Evolutionary conservation across 2,888 invertebrate species (phyloP), one percentile per base, ranked within the genome.

Genomic region (Hyposoter didymator): DNA sequence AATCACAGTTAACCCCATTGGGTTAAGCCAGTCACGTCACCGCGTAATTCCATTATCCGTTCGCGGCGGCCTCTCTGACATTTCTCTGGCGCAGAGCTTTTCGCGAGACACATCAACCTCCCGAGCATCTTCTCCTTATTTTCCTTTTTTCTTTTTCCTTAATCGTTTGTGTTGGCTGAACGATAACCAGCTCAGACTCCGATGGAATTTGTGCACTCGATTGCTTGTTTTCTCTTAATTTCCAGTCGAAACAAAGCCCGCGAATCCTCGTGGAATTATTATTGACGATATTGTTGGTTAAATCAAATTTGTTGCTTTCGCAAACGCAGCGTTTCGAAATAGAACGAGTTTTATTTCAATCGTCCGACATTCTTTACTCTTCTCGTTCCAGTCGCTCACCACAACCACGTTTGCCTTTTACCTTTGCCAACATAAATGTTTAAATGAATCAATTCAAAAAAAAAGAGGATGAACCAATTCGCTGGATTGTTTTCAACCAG

Each of bases 1-100:
- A 91, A 91, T 92, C 91, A 91, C 89, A 90, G 89, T 89, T 89
- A 90, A 90, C 90, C 88, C 84, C 78, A 74, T 64, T 66, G 78
- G 84, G 72, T 83, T 83, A 85, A 86, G 84, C 87, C 85, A 81
- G 86, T 88, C 87, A 88, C 87, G 88, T 88, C 87, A 87, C 86
- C 87, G 78, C 82, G 82, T 87, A 88, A 88, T 88, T 88, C 87
- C 85, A 86, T 88, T 88, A 88, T 87, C 87, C 85, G 86, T 74
- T 78, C 81, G 85, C 74, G 59, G 74, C 28, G 59, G 74, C 28
- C 35, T 35, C 22, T 39, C 74, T 62, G 70, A 49, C 70, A 70
- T 70, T 70, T 70, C 32, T 49, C 49, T 28, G 35, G 35, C 45
- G 62, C 17, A 45, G 45, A 45, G 45, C 43, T 76, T 76, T 76